Conservation (phyloP, 2,888 invertebrate genomes). For the Empis stercorea region DNA sequence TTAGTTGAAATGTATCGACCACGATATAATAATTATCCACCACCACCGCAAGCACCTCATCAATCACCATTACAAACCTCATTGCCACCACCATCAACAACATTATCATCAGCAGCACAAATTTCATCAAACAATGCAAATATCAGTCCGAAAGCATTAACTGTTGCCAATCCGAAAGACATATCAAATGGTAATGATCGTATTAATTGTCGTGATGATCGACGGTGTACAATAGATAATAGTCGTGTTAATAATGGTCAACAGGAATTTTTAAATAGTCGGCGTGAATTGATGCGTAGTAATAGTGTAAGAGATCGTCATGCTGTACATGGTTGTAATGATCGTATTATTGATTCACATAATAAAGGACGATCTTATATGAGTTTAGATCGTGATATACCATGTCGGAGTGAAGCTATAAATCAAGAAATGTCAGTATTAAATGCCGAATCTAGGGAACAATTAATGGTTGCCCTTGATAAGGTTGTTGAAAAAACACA, state of each 20-base stretch:
- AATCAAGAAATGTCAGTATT: slow-evolving; percentile 25
- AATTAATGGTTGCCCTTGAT: slow-evolving; percentile 75
- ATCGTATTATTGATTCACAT: neutral
- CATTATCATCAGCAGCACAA: slow-evolving; percentile 4
- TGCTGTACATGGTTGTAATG: slow-evolving; percentile 8
- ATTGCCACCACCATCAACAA: neutral
- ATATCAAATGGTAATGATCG: slow-evolving; percentile 13
- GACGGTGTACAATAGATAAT: neutral
- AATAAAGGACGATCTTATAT: slow-evolving; percentile 12
- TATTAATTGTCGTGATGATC: neutral
- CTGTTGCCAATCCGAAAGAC: slow-evolving; percentile 13
- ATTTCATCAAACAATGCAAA: slow-evolving; percentile 7
- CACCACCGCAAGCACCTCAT: slow-evolving; percentile 2
- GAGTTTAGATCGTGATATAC: slow-evolving; percentile 17
- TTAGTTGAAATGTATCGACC: slow-evolving; percentile 55
- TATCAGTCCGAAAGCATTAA: slow-evolving; percentile 8
- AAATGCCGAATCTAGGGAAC: slow-evolving; percentile 46
- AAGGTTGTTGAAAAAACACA: slow-evolving; percentile 87
- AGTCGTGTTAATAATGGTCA: slow-evolving; percentile 3
- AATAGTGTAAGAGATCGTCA: slow-evolving; percentile 20
- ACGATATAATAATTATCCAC: slow-evolving; percentile 16
- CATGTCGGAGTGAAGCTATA: slow-evolving; percentile 13
- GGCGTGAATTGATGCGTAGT: slow-evolving; percentile 18
- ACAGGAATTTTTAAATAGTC: slow-evolving; percentile 10
- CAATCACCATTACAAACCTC: neutral